Conservation (phyloP, 2,113 vertebrate genomes). For the Spea bombifrons region DNA sequence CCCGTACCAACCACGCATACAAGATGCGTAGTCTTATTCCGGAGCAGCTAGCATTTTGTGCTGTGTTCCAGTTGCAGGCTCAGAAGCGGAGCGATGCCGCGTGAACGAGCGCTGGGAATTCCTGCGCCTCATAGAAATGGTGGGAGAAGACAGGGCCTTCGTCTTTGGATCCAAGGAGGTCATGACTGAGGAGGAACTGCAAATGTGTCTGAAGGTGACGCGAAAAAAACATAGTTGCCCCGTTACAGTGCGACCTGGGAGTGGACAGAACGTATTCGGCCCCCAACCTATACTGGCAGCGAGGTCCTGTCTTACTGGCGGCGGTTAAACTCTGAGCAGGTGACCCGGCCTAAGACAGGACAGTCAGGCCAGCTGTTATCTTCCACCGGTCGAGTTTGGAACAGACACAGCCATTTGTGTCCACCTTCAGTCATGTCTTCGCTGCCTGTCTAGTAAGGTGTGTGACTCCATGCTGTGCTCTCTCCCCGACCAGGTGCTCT, state of each 20-base stretch:
- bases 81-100: conserved; percentile 60
- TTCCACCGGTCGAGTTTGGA: too few species aligned
- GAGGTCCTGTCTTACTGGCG: too few species aligned
- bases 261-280: too few species aligned
- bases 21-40: too few species aligned
- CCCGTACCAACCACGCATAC: too few species aligned
- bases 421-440: too few species aligned
- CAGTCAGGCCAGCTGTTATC: too few species aligned
- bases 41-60: neutral
- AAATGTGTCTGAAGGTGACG: conserved; percentile 78
- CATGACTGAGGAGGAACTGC: conserved; percentile 83
- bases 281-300: too few species aligned
- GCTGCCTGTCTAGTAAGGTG: too few species aligned
- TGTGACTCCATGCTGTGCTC: neutral
- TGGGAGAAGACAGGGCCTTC: conserved; percentile 77
- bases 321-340: too few species aligned
- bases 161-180: conserved; percentile 80
- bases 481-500: conserved; percentile 71
- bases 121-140: conserved; percentile 73
- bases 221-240: neutral
- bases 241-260: neutral
- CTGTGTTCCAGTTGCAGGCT: conserved; percentile 53
- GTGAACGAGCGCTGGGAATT: conserved; percentile 74
- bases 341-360: too few species aligned
- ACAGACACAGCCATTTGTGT: too few species aligned